Conservation (phyloP, 2,888 invertebrate species). For the Leptura quadrifasciata region DNA sequence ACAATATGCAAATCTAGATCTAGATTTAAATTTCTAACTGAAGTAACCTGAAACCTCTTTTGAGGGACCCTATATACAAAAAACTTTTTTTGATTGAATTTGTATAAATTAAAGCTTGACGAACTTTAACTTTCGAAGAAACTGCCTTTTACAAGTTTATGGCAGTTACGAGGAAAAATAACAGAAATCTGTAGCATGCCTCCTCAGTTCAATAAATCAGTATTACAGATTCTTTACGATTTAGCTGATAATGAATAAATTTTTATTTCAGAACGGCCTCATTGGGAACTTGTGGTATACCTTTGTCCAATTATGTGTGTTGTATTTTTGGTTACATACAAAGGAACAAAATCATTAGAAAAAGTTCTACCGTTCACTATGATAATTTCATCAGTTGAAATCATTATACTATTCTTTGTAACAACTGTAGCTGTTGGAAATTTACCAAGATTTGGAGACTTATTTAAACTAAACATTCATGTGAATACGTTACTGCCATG, state of each 20-base stretch:
- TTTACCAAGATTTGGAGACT: conserved; percentile 36
- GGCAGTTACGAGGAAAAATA: too few species aligned
- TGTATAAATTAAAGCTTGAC: too few species aligned
- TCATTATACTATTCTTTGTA: conserved; percentile 37
- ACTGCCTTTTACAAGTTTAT: too few species aligned
- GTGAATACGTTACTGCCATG: conserved; percentile 36
- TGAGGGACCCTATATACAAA: too few species aligned
- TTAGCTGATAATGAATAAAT: not conserved
- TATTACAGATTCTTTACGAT: too few species aligned
- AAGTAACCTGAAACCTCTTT: too few species aligned
- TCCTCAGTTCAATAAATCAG: too few species aligned
- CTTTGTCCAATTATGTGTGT: conserved; percentile 38
- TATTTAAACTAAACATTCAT: conserved; percentile 28
- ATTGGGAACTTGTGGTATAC: conserved; percentile 46
- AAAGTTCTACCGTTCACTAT: conserved; percentile 33
- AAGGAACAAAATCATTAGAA: conserved; percentile 33
- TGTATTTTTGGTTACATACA: conserved; percentile 41
- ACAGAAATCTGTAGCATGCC: too few species aligned
- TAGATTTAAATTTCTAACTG: too few species aligned
- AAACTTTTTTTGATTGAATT: too few species aligned
- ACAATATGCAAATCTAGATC: too few species aligned
- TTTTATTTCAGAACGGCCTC: conserved; percentile 42
- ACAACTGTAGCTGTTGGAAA: conserved; percentile 39
- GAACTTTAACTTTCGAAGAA: too few species aligned
- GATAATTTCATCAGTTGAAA: conserved; percentile 36